phyloP scores from a whole-genome alignment of 2,888 invertebrate species.

The Plebejus melissa region DNA sequence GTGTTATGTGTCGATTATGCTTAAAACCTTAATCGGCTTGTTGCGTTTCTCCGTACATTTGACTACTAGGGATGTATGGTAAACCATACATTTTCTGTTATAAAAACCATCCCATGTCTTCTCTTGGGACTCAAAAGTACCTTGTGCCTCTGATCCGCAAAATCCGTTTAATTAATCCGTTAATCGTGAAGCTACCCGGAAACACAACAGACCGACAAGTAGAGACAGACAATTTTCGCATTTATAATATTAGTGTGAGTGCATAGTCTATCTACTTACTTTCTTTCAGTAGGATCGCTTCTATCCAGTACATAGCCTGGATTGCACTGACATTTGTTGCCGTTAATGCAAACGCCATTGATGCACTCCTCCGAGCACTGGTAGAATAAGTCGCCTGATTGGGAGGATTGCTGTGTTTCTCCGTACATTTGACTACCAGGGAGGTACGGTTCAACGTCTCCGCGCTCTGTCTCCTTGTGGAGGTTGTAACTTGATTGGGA shows the following conservation, averaged over 20 bases:
- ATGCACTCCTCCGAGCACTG: conserved; percentile 82
- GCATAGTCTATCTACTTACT: conserved; percentile 41
- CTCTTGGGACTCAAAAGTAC: too few relatives aligned
- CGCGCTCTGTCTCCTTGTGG: conserved; percentile 31
- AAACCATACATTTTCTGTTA: too few relatives aligned
- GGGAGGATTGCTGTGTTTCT: conserved; percentile 29
- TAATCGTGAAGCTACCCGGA: too few relatives aligned
- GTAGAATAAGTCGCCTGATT: conserved; percentile 27
- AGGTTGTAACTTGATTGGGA: conserved; percentile 30
- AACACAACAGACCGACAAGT: too few relatives aligned
- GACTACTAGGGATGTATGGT: conserved; percentile 30
- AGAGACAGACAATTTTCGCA: too few relatives aligned
- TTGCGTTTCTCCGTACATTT: conserved; percentile 32
- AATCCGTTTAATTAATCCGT: too few relatives aligned
- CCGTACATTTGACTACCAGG: conserved; percentile 32
- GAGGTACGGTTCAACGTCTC: conserved; percentile 30
- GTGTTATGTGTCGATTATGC: too few relatives aligned
- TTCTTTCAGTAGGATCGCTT: conserved; percentile 50
- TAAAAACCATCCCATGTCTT: too few relatives aligned
- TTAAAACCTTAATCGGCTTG: neutral
- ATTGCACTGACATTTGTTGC: conserved; percentile 77
- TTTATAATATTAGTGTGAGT: too few relatives aligned
- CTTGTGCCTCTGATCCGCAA: too few relatives aligned
- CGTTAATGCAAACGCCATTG: conserved; percentile 82
- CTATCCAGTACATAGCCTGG: conserved; percentile 70